Evolutionary conservation across 1,140 invertebrate species (phyloP).

Genomic region (Formica exsecta): DNA sequence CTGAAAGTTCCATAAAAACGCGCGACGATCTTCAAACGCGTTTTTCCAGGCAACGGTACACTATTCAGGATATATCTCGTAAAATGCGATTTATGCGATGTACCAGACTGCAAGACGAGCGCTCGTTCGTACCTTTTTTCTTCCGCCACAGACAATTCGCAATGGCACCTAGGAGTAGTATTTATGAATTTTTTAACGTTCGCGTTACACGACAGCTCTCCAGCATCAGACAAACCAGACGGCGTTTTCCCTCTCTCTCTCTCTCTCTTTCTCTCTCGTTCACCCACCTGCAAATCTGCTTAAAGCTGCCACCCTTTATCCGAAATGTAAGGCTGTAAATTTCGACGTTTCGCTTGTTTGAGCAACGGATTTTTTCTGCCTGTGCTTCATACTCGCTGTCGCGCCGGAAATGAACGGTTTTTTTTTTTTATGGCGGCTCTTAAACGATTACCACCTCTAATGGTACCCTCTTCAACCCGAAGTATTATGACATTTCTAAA

Average conservation of each 20-base stretch:
- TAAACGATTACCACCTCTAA: constrained; percentile 61
- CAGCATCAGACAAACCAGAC: constrained; percentile 42
- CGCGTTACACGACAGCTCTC: constrained; percentile 49
- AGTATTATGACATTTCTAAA: constrained; percentile 7
- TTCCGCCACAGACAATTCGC: constrained; percentile 55
- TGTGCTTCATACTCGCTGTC: constrained; percentile 80
- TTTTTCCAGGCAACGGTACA: constrained; percentile 51
- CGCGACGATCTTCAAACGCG: constrained; percentile 52
- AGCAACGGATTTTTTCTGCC: constrained; percentile 82
- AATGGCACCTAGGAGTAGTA: constrained; percentile 65
- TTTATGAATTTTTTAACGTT: constrained; percentile 64
- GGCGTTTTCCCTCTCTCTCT: constrained; percentile 7
- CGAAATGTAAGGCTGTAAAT: constrained; percentile 85
- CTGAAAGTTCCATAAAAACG: constrained; percentile 43
- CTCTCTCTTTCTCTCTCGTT: background rate
- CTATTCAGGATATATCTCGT: constrained; percentile 64
- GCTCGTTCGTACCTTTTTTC: constrained; percentile 54
- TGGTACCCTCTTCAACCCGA: background rate
- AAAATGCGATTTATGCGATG: constrained; percentile 62
- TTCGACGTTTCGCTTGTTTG: constrained; percentile 82
- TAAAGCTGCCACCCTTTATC: constrained; percentile 82
- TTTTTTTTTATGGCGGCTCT: constrained; percentile 78
- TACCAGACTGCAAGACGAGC: constrained; percentile 61
- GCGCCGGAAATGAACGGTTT: constrained; percentile 76
- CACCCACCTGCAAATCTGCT: constrained; percentile 80